Conservation (phyloP, 2,888 invertebrate genomes). For the Campoplex nolae region DNA sequence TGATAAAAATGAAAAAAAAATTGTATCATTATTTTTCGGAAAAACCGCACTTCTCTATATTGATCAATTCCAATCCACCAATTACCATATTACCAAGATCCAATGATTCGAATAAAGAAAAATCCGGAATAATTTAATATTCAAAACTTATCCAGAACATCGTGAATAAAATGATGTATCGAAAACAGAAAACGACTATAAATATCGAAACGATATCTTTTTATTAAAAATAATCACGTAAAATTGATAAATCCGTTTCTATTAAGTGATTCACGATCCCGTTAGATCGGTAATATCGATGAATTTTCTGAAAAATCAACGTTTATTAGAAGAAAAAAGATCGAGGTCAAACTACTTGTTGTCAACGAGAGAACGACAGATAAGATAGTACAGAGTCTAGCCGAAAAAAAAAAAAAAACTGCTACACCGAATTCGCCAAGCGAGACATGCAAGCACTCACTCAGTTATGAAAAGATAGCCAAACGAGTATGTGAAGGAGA, state of each 20-base stretch:
- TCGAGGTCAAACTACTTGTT: neutral
- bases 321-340: neutral
- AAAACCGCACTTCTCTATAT: no score
- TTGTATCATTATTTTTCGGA: no score
- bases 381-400: slow-evolving; percentile 6
- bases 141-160: neutral
- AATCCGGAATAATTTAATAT: no score
- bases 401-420: slow-evolving; percentile 11
- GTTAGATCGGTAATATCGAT: neutral
- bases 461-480: slow-evolving; percentile 12
- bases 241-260: neutral
- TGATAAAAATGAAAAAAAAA: no score
- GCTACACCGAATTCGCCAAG: slow-evolving; percentile 40
- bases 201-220: neutral
- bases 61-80: no score
- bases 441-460: slow-evolving; percentile 24
- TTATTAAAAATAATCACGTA: neutral
- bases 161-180: neutral
- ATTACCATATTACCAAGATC: no score
- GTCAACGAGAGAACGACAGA: slow-evolving; percentile 1
- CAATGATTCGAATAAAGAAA: no score
- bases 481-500: slow-evolving; percentile 18
- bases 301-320: neutral
- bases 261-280: neutral
- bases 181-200: neutral